These are phyloP conservation scores for Villa cingulata DNA, from an alignment of 2,888 invertebrate genomes.

Conservation along the genomic window DNA sequence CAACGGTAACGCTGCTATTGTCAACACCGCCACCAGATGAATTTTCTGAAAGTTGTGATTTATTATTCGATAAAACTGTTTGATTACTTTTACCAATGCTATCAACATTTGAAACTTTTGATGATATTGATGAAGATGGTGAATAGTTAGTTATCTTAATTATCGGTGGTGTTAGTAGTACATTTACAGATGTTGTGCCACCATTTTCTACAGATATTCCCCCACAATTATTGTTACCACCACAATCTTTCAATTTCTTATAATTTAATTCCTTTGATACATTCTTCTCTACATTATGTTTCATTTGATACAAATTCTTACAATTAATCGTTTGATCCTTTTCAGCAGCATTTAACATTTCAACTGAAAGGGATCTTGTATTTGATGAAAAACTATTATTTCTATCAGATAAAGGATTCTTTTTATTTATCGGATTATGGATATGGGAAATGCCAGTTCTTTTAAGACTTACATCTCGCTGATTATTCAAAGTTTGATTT, in stretches of 20 bases:
- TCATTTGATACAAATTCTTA: slow-evolving; percentile 32
- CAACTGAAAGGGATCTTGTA: slow-evolving; percentile 49
- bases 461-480: slow-evolving; percentile 48
- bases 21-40: slow-evolving; percentile 35
- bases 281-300: slow-evolving; percentile 20
- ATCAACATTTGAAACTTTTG: slow-evolving; percentile 9
- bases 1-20: not conserved
- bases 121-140: slow-evolving; percentile 7
- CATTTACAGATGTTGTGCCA: slow-evolving; percentile 4
- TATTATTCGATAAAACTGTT: slow-evolving; percentile 10
- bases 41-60: slow-evolving; percentile 15
- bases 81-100: not conserved
- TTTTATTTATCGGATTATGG: slow-evolving; percentile 51
- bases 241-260: slow-evolving; percentile 8
- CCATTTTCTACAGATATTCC: not conserved
- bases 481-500: slow-evolving; percentile 50
- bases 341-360: slow-evolving; percentile 51
- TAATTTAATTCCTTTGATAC: slow-evolving; percentile 9
- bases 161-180: slow-evolving; percentile 5
- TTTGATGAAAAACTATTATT: slow-evolving; percentile 23
- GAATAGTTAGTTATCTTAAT: slow-evolving; percentile 18
- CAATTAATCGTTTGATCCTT: slow-evolving; percentile 41
- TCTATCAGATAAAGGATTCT: slow-evolving; percentile 21
- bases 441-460: slow-evolving; percentile 57
- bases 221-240: not conserved